Base-by-base conservation (phyloP, 2,888 invertebrate species). In the Drepana falcataria region DNA sequence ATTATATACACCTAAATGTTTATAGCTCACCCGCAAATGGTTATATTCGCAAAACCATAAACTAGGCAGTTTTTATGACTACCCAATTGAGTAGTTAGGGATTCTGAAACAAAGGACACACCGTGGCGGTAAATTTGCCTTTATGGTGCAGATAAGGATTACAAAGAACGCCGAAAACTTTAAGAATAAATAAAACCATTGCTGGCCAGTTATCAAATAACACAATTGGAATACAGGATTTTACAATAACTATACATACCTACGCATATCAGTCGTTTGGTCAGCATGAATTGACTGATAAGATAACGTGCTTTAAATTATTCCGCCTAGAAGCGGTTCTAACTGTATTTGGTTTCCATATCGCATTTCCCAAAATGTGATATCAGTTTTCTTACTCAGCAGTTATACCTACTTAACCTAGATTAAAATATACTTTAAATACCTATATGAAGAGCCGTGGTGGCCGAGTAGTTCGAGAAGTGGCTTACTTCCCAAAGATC, bases 121-220 rank as follows among this genome's bases (percentile, higher is more conserved):
- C 35, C 35, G 33, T 34, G 41, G 51, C 51, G 51, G 51, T 40
- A 7, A 7, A 40, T 51, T 51, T 7, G 33, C 44, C 9, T 44
- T 44, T 44, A 44, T 44, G 44, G 44, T 44, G 33, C 7, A 67
- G 69, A 66, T 67, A 65, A 60, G 58, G 57, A 57, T 57, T 48
- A 66, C 69, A 79, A 80, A 44, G 77, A 70, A 58, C 51, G 64
- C 79, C 79, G 79, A 60, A 71, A 57, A 48, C 47, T 53, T 34
- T 55, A 55, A 55, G 53, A 55, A 40, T 54, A 63, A 65, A 66
- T 64, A 63, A 65, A 66, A 65, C 49, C 49, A 51, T 40, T 40
- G 40, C 51, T 51, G 6, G 44, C 33, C 40, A 51, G 40, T 6
- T 37, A 41, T 51, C 37, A 34, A 40, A 40, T 51, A 51, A 33